Base-by-base conservation (phyloP, 2,888 invertebrate species). In the Trissolcus brochymenae region DNA sequence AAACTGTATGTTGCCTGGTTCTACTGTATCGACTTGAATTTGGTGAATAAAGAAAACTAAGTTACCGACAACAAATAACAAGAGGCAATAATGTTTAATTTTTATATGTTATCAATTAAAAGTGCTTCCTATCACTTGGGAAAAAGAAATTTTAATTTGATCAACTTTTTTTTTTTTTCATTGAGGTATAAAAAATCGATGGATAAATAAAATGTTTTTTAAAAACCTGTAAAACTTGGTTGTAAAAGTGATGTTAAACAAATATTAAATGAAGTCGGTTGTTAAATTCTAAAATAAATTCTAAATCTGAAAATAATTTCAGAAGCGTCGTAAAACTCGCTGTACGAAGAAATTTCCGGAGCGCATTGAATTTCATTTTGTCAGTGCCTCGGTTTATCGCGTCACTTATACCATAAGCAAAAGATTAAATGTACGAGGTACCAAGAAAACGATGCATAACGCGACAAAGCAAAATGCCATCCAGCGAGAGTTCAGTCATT, bases 351-450 rank as follows among this genome's bases (percentile, higher is more conserved):
- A 64, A 81, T 78, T 80, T 82, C 82, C 82, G 79, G 79, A 78
- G 61, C 66, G 80, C 78, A 65, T 83, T 80, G 61, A 72, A 74
- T 83, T 82, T 80, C 83, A 56, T 56, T 54, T 62, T 53, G 56
- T 51, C 51, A 55, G 29, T 59, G 46, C 56, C 25, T 54, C 21
- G 21, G 46, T 51, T 73, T 73, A 65, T 73, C 55, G 46, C 53
- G 19, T 53, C 49, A 50, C 46, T 41, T 56, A n/a, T 43, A 55
- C 29, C 50, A 61, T 60, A 73, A 60, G 41, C 50, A 59, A 55
- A 13, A 59, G 49, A 73, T 66, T 66, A 62, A 66, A 46, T 56
- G 51, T 17, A 62, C 16, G 56, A 51, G 35, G 35, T 67, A 67
- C 61, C 9, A 6, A 61, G 66, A 73, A 73, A 46, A 54, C 21